Evolutionary conservation across 2,797 vertebrate species (phyloP), one percentile per base, ranked within the genome.

Genomic region (Eulemur coronatus): DNA sequence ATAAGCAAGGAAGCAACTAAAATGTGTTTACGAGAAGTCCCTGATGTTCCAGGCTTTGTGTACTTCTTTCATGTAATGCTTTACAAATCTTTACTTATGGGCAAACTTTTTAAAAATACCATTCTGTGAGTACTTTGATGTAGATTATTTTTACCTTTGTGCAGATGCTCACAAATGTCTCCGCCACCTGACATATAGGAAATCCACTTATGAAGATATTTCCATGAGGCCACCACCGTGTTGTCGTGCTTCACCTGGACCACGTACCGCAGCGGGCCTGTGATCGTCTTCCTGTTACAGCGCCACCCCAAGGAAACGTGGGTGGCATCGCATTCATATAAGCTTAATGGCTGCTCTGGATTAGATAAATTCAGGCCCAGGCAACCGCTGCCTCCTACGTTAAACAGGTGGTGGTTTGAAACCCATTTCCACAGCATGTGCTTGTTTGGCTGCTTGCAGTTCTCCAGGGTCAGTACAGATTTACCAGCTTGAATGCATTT

Each of bases 351-450:
- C 97, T 99, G 99, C 30, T 98, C 98, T 1, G 96, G 63, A 55
- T 98, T 97, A 0, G 98, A 99, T 33, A 99, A 84, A 93, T 99
- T 99, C 94, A 99, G 98, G 65, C 99, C 99, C 1, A 99, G 98
- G 89, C 99, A 99, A 57, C 96, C 97, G 59, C 98, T 99, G 96
- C 98, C 98, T 91, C 99, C 99, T 41, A 99, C 24, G 84, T 99
- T 99, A 97, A 99, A 99, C 69, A 99, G 99, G 14, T 97, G 99
- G 84, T 97, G 99, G n/a, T 98, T 98, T 63, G 99, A 99, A 20
- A 99, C 99, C 99, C 99, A 99, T 98, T 99, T 99, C 99, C 99
- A 99, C 12, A 99, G 97, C 99, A 99, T 99, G 95, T 97, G 67
- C 15, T 98, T 97, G 0, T 99, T 99, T 15, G 99, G 98, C 14